phyloP scores from a whole-genome alignment of 1,140 invertebrate species.

The Diorhabda carinulata region DNA sequence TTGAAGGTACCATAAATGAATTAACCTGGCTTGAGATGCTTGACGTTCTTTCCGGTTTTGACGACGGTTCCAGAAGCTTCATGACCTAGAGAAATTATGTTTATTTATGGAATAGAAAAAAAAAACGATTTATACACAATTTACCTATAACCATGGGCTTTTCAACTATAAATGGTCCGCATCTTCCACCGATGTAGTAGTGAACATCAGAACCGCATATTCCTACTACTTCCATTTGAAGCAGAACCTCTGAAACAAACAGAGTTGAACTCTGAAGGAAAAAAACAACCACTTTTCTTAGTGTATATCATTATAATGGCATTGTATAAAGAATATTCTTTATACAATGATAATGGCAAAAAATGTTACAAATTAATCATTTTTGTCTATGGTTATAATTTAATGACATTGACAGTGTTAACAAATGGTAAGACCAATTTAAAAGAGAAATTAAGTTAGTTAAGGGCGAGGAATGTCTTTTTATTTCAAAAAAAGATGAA shows the following conservation, averaged over 20 bases:
- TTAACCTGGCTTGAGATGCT: slow-evolving; percentile 61
- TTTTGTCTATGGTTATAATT: too few relatives aligned
- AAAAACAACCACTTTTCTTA: too few relatives aligned
- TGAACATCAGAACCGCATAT: slow-evolving; percentile 97
- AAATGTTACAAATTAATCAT: too few relatives aligned
- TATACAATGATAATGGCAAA: too few relatives aligned
- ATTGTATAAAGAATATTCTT: too few relatives aligned
- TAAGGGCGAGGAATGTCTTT: too few relatives aligned
- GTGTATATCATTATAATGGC: too few relatives aligned
- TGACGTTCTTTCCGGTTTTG: slow-evolving; percentile 69
- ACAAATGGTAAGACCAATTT: too few relatives aligned
- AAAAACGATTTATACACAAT: neutral
- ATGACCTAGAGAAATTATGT: slow-evolving; percentile 54
- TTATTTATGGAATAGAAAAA: too few relatives aligned
- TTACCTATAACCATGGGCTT: slow-evolving; percentile 79
- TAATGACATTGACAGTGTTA: too few relatives aligned
- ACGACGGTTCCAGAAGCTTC: slow-evolving; percentile 77
- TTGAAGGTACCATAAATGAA: neutral
- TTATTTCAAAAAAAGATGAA: too few relatives aligned
- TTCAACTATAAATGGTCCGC: slow-evolving; percentile 77
- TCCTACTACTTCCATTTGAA: slow-evolving; percentile 85
- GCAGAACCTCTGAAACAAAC: slow-evolving; percentile 69
- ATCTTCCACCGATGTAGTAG: slow-evolving; percentile 78
- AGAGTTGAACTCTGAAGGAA: neutral
- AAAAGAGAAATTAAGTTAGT: too few relatives aligned